These are phyloP conservation scores for Motacilla alba DNA, from an alignment of 2,113 vertebrate species.

Conservation along the genomic window DNA sequence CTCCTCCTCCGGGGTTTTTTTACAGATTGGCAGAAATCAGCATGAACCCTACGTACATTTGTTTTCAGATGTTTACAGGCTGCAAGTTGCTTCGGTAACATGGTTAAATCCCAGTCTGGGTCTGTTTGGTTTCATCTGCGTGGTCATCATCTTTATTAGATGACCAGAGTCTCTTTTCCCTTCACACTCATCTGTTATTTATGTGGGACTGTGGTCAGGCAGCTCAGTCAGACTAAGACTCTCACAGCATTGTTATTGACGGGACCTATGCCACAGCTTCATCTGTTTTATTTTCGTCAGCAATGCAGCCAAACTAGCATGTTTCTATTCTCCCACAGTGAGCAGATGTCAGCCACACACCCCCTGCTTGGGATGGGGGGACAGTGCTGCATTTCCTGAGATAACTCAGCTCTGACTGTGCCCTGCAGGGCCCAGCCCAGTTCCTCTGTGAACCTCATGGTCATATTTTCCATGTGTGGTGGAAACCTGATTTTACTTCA, in stretches of 20 bases:
- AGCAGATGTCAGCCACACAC: background rate
- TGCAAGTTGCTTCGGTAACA: background rate
- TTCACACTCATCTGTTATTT: background rate
- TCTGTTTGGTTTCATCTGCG: background rate
- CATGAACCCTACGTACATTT: fast-evolving
- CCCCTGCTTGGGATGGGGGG: background rate
- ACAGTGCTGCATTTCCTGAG: background rate
- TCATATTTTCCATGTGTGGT: background rate
- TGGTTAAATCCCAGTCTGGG: background rate
- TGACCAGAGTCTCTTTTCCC: background rate
- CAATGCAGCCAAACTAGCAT: background rate
- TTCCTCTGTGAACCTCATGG: background rate
- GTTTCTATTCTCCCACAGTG: background rate
- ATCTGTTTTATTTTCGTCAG: background rate
- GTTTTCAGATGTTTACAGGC: background rate
- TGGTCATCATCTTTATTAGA: fast-evolving
- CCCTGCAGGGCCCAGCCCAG: background rate
- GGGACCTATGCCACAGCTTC: background rate
- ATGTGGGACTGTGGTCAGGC: background rate
- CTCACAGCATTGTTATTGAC: background rate
- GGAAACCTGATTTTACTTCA: background rate
- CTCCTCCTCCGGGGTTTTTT: fast-evolving
- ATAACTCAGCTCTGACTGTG: background rate
- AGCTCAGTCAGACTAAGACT: background rate
- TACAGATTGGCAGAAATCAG: background rate